Evolutionary conservation across 2,888 invertebrate genomes (phyloP), one percentile per base, ranked within the genome.

Genomic region (Caenorhabditis angaria): DNA sequence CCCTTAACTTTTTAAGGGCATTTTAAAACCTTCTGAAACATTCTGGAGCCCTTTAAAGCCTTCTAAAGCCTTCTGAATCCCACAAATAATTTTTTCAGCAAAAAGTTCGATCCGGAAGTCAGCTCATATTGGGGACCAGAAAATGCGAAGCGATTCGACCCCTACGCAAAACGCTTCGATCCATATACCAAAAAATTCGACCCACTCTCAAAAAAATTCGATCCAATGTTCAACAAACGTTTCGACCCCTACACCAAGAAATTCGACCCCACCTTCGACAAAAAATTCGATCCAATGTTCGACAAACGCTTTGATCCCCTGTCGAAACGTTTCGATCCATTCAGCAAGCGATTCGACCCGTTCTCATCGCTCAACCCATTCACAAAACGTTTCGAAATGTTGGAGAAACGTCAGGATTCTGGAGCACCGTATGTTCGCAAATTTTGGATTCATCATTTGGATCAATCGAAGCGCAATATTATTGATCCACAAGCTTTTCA

Each of bases 221-320:
- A 71, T 58, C 66, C 56, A 48, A 48, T 64, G 20, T 75, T 75
- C 54, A 66, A 74, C 48, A 64, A 56, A 50, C 18, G 70, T 14
- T 74, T 74, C 47, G 67, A 75, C 50, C 67, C 71, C 5, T 64
- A 61, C 35, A 35, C 47, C 54, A 76, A 76, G 60, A 61, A 69
- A 27, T 58, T 58, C 41, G 29, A 60, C 24, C 60, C 60, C 24
- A 27, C 54, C 53, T 51, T 28, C 12, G 10, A 18, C 3, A 59
- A 59, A 48, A 3, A 25, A 14, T 59, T 59, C 28, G 59, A 59
- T 6, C 60, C 60, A n/a, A 6, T 22, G 4, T 57, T 29, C 22
- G 6, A 10, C 14, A 57, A 57, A 57, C 63, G 69, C 18, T 69
- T 69, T 41, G 64, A 70, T 28, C 70, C 74, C 1, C 57, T 60